Conservation (phyloP, 2,888 invertebrate genomes). For the Parapristionchus giblindavisi region DNA sequence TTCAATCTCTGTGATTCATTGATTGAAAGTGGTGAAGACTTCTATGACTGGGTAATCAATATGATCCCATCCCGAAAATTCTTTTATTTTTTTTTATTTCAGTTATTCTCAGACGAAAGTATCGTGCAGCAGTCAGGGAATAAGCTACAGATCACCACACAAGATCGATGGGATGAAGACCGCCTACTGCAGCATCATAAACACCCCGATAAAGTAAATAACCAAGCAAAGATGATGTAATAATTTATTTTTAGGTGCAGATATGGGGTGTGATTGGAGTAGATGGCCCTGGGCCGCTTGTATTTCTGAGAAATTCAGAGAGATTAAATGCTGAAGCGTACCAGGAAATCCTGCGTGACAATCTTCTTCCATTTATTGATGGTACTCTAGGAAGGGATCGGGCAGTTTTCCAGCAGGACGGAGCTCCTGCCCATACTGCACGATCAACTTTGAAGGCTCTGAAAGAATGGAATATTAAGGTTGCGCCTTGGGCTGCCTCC, state of each 20-base stretch:
- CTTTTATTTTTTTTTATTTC: no score
- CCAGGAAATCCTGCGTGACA: not conserved
- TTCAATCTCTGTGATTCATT: not conserved
- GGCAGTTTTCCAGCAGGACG: conserved; percentile 3
- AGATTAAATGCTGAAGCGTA: not conserved
- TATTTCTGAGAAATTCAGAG: not conserved
- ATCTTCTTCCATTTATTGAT: not conserved
- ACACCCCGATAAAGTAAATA: not conserved
- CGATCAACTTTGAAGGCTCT: not conserved
- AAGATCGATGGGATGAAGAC: not conserved
- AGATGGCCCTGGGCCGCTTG: not conserved
- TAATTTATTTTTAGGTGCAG: not conserved
- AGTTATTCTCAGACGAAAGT: not conserved
- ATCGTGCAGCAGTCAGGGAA: not conserved
- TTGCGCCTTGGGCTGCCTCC: not conserved
- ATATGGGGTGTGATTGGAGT: not conserved
- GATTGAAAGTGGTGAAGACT: not conserved
- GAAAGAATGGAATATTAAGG: not conserved
- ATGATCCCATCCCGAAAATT: not conserved
- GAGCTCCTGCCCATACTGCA: not conserved
- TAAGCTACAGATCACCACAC: not conserved
- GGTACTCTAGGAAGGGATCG: not conserved
- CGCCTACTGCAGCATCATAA: not conserved
- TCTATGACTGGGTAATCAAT: not conserved
- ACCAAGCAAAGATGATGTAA: no score